Evolutionary conservation across 2,888 invertebrate genomes (phyloP).

Genomic region (Pegoplata infirma): DNA sequence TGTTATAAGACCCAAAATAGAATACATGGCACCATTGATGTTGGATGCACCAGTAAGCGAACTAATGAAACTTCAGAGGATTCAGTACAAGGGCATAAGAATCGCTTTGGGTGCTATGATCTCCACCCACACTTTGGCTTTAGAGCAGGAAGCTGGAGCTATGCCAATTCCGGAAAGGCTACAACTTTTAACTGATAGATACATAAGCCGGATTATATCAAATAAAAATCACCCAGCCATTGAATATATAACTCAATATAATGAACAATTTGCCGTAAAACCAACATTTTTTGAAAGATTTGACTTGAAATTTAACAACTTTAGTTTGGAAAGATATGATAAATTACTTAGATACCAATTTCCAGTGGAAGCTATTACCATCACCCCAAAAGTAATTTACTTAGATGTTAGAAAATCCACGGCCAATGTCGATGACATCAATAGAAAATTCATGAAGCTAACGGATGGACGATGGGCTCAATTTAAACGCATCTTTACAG

Average conservation of each 20-base stretch:
- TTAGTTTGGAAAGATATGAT: not conserved
- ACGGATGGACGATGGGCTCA: not conserved
- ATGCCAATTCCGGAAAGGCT: slow-evolving; percentile 10
- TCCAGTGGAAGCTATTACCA: not conserved
- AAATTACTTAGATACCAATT: not conserved
- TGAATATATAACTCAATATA: not conserved
- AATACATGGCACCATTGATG: slow-evolving; percentile 17
- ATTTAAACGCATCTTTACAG: slow-evolving; percentile 10
- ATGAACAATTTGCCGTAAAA: not conserved
- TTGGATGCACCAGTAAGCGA: not conserved
- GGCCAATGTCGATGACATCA: not conserved
- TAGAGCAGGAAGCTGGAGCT: slow-evolving; percentile 12
- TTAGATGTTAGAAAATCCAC: not conserved
- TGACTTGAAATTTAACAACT: not conserved
- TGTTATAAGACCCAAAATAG: slow-evolving; percentile 21
- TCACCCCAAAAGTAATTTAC: not conserved
- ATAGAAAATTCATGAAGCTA: not conserved
- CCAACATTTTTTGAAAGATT: not conserved
- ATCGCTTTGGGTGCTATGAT: slow-evolving; percentile 5
- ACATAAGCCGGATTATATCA: not conserved
- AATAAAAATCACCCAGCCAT: not conserved
- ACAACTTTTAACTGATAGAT: not conserved
- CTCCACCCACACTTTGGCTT: slow-evolving; percentile 5
- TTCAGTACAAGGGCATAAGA: not conserved
- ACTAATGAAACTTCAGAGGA: not conserved